Evolutionary conservation across 37 sponge, comb jelly and placozoan genomes (phyloP).

Genomic region (Mnemiopsis leidyi): DNA sequence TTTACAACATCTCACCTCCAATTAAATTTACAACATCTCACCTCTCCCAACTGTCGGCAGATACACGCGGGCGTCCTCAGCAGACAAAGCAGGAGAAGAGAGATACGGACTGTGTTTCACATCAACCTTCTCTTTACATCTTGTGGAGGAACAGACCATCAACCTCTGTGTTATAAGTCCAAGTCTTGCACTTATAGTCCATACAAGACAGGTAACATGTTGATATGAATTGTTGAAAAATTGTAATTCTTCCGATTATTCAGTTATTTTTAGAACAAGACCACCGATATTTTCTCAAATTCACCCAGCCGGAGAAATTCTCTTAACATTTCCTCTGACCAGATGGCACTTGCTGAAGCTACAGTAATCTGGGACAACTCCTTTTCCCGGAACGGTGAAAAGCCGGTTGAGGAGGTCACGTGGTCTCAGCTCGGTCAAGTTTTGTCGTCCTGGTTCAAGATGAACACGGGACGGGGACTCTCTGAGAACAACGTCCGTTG

Average conservation of each 20-base stretch:
- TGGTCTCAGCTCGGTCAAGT: background rate
- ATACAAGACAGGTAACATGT: constrained; percentile 49
- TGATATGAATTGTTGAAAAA: too few relatives aligned
- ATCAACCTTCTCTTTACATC: background rate
- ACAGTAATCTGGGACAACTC: constrained; percentile 40
- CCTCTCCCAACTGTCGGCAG: too few relatives aligned
- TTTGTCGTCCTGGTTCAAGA: constrained; percentile 8
- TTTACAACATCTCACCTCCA: too few relatives aligned
- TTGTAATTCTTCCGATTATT: too few relatives aligned
- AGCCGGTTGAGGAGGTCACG: background rate
- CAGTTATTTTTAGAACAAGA: too few relatives aligned
- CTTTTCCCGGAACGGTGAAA: background rate
- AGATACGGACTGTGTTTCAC: constrained; percentile 24
- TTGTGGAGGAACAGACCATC: background rate
- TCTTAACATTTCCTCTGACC: too few relatives aligned
- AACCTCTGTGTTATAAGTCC: constrained; percentile 7
- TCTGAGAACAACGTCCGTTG: constrained; percentile 24
- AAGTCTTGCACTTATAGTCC: background rate
- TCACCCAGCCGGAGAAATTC: too few relatives aligned
- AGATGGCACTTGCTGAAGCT: constrained; percentile 20
- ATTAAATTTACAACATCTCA: too few relatives aligned
- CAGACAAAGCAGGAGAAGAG: constrained; percentile 37
- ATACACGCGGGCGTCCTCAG: constrained; percentile 6
- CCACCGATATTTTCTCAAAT: too few relatives aligned
- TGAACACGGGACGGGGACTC: background rate